Evolutionary conservation across 2,888 invertebrate species (phyloP).

Genomic region (Athrips mouffetella): DNA sequence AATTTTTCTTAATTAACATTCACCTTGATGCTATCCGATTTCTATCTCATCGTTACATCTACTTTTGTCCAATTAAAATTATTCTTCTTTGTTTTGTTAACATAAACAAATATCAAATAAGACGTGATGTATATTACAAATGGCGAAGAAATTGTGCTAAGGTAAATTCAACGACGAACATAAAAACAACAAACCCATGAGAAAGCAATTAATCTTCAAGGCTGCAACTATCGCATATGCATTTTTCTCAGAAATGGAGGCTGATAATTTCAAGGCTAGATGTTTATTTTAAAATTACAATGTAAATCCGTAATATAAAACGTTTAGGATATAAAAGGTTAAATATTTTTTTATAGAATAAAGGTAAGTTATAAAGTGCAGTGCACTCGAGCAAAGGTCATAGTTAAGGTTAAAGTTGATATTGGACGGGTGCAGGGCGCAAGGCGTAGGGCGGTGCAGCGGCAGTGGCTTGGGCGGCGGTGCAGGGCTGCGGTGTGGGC

Average conservation of each 20-base stretch:
- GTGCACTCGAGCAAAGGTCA: constrained; percentile 71
- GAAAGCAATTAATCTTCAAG: constrained; percentile 15
- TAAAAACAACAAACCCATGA: constrained; percentile 8
- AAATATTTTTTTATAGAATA: neutral
- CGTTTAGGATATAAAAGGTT: neutral
- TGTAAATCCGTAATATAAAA: no score
- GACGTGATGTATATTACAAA: constrained; percentile 29
- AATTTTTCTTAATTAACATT: no score
- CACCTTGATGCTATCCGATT: no score
- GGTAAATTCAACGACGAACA: constrained; percentile 20
- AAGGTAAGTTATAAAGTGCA: constrained; percentile 41
- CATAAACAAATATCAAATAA: neutral
- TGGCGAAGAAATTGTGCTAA: constrained; percentile 33
- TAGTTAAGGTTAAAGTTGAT: constrained; percentile 74
- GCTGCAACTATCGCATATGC: constrained; percentile 2
- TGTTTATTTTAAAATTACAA: no score
- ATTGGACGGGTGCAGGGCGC: constrained; percentile 52
- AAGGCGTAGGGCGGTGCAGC: constrained; percentile 46
- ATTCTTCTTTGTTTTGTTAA: neutral
- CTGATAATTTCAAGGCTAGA: no score
- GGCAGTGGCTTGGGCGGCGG: constrained; percentile 42
- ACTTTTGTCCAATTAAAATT: neutral
- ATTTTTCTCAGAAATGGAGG: no score
- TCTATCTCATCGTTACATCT: no score
- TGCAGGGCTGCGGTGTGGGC: constrained; percentile 29